Conservation (phyloP, 2,888 invertebrate genomes). For the Stenchaetothrips biformis region DNA sequence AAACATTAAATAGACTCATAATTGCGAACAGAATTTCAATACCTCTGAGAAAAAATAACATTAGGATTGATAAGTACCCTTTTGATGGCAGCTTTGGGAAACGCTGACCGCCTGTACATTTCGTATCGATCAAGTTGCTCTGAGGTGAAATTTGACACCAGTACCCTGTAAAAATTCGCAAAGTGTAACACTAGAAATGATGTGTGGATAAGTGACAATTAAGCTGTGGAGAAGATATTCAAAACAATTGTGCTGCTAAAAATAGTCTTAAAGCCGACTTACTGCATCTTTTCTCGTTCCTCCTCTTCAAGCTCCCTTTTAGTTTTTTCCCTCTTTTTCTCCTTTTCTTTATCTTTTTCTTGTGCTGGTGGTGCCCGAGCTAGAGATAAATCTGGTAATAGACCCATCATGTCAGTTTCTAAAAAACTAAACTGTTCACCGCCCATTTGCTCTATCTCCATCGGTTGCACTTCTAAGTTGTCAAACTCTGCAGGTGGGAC, state of each 20-base stretch:
- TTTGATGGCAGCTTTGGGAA: conserved; percentile 96
- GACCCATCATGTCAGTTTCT: conserved; percentile 4
- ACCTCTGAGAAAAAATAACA: neutral
- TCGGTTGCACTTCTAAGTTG: neutral
- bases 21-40: neutral
- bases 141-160: conserved; percentile 97
- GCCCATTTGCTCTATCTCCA: neutral
- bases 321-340: conserved; percentile 59
- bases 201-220: conserved; percentile 2
- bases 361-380: neutral
- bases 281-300: conserved; percentile 95
- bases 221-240: conserved; percentile 21
- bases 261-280: conserved; percentile 46
- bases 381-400: neutral
- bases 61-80: conserved; percentile 52
- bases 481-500: neutral
- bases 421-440: conserved; percentile 4
- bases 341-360: conserved; percentile 48
- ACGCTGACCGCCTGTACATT: conserved; percentile 94
- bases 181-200: conserved; percentile 4
- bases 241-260: neutral
- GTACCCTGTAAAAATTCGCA: conserved; percentile 60
- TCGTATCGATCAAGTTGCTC: conserved; percentile 97
- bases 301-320: conserved; percentile 87
- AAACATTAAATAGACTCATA: neutral